A percentile compares a stretch with the other conserved stretches of the same genome.
Conservation (phyloP, 2,888 invertebrate genomes). For the Blera fallax region DNA sequence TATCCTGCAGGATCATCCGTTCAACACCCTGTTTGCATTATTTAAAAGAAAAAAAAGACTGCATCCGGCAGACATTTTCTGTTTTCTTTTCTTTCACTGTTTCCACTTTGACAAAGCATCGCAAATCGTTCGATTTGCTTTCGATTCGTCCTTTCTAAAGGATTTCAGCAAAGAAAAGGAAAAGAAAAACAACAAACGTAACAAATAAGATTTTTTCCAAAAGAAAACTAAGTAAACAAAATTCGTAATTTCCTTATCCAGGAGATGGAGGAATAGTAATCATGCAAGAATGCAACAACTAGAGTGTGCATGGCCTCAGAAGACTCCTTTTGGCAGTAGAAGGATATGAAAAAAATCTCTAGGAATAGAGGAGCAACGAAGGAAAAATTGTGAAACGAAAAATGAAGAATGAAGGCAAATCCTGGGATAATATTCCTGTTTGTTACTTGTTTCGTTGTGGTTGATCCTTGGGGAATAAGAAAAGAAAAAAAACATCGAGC, state of each 20-base stretch:
- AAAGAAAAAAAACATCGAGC: not conserved
- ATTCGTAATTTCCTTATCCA: slow-evolving; percentile 51
- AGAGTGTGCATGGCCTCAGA: not conserved
- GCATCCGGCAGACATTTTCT: slow-evolving; percentile 27
- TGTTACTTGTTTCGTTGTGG: slow-evolving; percentile 45
- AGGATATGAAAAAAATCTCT: slow-evolving; percentile 16
- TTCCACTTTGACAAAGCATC: slow-evolving; percentile 22
- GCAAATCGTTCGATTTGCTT: slow-evolving; percentile 23
- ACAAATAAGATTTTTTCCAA: not conserved
- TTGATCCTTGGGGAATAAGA: slow-evolving; percentile 19
- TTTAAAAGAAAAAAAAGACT: slow-evolving; percentile 13
- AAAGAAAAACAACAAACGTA: not conserved
- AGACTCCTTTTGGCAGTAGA: not conserved
- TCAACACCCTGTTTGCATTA: slow-evolving; percentile 28
- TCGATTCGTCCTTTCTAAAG: slow-evolving; percentile 13
- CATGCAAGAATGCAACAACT: slow-evolving; percentile 9
- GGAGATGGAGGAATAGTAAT: not conserved
- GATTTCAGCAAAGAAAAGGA: not conserved
- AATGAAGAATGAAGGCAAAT: not conserved
- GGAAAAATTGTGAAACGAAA: not conserved
- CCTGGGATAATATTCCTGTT: slow-evolving; percentile 29
- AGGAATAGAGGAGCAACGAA: not conserved
- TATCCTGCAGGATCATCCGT: slow-evolving; percentile 30
- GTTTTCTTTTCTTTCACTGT: not conserved
- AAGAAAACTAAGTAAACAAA: not conserved